Base-by-base conservation (phyloP, 1,140 invertebrate genomes). In the Atta colombica region DNA sequence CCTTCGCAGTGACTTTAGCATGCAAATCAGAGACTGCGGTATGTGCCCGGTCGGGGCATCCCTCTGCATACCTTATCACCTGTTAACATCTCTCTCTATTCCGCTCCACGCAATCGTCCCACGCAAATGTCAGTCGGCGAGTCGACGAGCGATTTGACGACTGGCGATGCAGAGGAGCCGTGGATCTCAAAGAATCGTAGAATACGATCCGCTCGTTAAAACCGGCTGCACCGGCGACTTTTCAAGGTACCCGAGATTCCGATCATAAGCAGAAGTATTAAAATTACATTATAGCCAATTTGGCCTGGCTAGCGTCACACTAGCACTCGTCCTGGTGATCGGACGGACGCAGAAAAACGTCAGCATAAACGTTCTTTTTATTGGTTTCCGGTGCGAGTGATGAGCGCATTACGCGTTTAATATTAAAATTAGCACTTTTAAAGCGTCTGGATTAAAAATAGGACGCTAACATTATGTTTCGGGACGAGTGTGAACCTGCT, bases 61-160 rank as follows among this genome's bases (percentile, higher is more conserved):
- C 82, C 60, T 65, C 55, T 25, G 31, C 39, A 55, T 39, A 39
- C 28, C 61, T 49, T 75, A 65, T 77, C 39, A 63, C 60, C 60
- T 61, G 82, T 53, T 77, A 85, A 77, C 25, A 82, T 75, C 72
- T 85, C 80, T 35, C 10, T 35, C 28, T 28, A 51, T 71, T 39
- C 51, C 31, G 35, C 6, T 49, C 49, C 35, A 68, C 87, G 80
- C 69, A 77, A 89, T 85, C 81, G 71, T 88, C 66, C 75, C 28
- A 51, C 86, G 87, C 65, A 31, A 85, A 88, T 88, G 84, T 89
- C 85, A 77, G 53, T 63, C 49, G 81, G 61, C 87, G 71, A 77
- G 58, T 63, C 49, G 81, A 61, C 87, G 71, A 69, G 71, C 55
- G 25, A 51, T 66, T 53, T 63, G 69, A 82, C 39, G 55, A 12